Percentiles rank a stretch among this genome's conserved stretches.
Evolutionary conservation across 1,140 invertebrate species (phyloP).

Genomic region (Diachasmimorpha longicaudata): DNA sequence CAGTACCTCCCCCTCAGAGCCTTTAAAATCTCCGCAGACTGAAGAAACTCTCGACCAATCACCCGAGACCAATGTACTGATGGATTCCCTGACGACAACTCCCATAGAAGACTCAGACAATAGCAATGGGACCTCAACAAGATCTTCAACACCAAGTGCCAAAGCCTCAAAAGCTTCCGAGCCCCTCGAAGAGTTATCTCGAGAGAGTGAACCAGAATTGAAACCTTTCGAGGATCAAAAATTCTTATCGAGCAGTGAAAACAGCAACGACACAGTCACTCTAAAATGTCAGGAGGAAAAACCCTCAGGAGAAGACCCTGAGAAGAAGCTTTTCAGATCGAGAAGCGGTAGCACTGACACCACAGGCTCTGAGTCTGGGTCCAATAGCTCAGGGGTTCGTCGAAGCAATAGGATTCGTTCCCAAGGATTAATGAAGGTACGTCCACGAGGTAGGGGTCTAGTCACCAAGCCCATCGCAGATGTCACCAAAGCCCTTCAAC

Average conservation of each 20-base stretch:
- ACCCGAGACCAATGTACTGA: no score
- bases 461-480: constrained; percentile 54
- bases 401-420: constrained; percentile 60
- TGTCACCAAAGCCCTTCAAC: constrained; percentile 45
- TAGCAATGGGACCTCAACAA: neutral
- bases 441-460: constrained; percentile 54
- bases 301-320: constrained; percentile 43
- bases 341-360: constrained; percentile 59
- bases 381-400: constrained; percentile 57
- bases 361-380: constrained; percentile 57
- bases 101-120: neutral
- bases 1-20: constrained; percentile 43
- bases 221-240: constrained; percentile 54
- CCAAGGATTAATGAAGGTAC: constrained; percentile 58
- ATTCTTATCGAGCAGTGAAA: constrained; percentile 56
- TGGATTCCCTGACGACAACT: no score
- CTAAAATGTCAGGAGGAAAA: constrained; percentile 32
- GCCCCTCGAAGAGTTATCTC: constrained; percentile 41
- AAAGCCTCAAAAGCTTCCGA: neutral
- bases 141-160: neutral
- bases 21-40: constrained; percentile 38
- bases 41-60: neutral
- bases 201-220: constrained; percentile 51
- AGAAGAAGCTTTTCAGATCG: constrained; percentile 49
- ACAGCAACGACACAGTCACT: constrained; percentile 56